A percentile compares a stretch with the other conserved stretches of the same genome.
These are phyloP conservation scores for Parazoanthus atlanticus DNA, from an alignment of 92 coral and sea anemone species.

Conservation along the genomic window DNA sequence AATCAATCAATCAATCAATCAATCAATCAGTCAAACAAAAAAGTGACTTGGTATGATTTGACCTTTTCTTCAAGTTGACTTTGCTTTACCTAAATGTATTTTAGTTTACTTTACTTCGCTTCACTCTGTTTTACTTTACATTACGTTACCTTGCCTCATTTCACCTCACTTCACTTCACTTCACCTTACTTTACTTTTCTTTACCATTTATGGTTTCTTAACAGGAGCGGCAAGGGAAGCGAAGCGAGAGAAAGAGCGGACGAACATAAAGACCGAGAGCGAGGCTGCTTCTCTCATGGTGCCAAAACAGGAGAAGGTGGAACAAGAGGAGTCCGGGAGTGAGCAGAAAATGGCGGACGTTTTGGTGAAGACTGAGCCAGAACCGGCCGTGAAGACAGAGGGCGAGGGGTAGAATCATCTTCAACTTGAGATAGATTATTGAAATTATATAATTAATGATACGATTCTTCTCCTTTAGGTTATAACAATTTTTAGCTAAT, in stretches of 20 bases:
- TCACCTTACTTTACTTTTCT: not conserved
- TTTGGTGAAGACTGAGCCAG: constrained; percentile 28
- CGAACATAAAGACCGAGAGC: not conserved
- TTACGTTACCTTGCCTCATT: not conserved
- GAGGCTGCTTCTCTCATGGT: not conserved
- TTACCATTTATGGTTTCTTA: not conserved
- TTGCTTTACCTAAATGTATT: too few relatives aligned
- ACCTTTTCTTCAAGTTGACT: too few relatives aligned
- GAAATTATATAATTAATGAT: too few relatives aligned
- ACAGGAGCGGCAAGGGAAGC: constrained; percentile 43
- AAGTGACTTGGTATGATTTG: too few relatives aligned
- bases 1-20: too few relatives aligned
- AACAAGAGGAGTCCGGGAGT: not conserved
- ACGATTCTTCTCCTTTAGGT: too few relatives aligned
- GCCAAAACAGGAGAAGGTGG: constrained; percentile 15
- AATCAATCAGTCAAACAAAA: too few relatives aligned
- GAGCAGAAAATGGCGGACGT: constrained; percentile 20
- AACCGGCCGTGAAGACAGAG: constrained; percentile 12
- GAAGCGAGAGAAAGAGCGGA: constrained; percentile 29
- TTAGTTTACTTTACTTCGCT: not conserved
- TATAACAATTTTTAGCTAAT: too few relatives aligned
- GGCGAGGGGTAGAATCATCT: not conserved
- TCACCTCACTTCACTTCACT: not conserved
- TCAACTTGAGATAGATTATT: not conserved
- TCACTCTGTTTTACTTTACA: not conserved